Conservation (phyloP, 30 jellyfish, hydroid and myxozoan species). For the Cassiopea xamachana region DNA sequence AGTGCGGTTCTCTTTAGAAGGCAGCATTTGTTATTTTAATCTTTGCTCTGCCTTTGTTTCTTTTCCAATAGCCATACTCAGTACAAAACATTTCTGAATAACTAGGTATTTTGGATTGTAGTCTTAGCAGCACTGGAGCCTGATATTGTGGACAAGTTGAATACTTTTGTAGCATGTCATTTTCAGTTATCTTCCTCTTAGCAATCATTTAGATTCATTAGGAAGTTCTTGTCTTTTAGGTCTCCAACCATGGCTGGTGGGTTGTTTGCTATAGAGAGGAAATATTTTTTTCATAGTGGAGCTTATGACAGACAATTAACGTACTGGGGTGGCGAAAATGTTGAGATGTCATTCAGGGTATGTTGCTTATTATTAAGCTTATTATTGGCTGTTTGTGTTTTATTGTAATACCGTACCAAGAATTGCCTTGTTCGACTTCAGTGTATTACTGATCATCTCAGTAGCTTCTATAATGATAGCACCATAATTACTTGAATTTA, state of each 20-base stretch:
- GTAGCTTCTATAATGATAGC: too few relatives aligned
- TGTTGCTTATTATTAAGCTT: neutral
- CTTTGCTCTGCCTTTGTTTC: too few relatives aligned
- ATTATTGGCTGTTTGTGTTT: neutral
- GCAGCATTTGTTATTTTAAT: too few relatives aligned
- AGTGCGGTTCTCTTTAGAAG: too few relatives aligned
- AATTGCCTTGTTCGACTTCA: too few relatives aligned
- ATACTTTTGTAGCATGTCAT: neutral
- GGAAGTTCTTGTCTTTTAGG: constrained; percentile 14
- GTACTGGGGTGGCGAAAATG: constrained; percentile 99
- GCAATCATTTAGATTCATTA: neutral
- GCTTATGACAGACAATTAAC: constrained; percentile 96
- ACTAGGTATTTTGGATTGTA: too few relatives aligned
- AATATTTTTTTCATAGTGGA: constrained; percentile 93
- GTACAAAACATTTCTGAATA: too few relatives aligned
- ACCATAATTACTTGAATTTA: too few relatives aligned
- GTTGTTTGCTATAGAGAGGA: constrained; percentile 94
- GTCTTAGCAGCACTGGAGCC: too few relatives aligned
- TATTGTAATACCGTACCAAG: neutral
- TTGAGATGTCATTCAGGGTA: constrained; percentile 99
- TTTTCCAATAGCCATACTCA: too few relatives aligned
- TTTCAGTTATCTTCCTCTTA: neutral
- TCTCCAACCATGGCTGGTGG: constrained; percentile 99
- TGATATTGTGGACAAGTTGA: too few relatives aligned
- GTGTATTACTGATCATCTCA: too few relatives aligned